Percentiles rank a stretch among this genome's conserved stretches.
These are phyloP conservation scores for Oligia latruncula DNA, from an alignment of 2,888 invertebrate genomes.

Conservation along the genomic window DNA sequence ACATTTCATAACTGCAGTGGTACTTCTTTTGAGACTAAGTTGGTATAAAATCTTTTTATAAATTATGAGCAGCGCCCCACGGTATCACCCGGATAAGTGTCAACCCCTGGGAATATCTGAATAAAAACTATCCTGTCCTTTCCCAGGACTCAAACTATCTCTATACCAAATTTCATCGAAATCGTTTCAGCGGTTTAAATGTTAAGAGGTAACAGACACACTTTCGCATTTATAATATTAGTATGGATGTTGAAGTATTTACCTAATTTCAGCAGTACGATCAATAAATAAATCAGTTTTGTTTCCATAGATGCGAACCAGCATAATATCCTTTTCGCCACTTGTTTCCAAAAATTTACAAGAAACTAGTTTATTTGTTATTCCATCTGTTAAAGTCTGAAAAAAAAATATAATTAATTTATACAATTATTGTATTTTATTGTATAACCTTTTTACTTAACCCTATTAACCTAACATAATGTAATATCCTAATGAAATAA, in stretches of 20 bases:
- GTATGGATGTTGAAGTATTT: slow-evolving; percentile 59
- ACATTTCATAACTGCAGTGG: background rate
- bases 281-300: slow-evolving; percentile 98
- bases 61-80: background rate
- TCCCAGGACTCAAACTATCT: no score
- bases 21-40: background rate
- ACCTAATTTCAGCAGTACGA: slow-evolving; percentile 94
- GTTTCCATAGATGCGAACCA: slow-evolving; percentile 97
- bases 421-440: background rate
- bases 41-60: background rate
- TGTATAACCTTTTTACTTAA: background rate
- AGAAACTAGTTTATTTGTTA: slow-evolving; percentile 97
- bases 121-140: no score
- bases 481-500: background rate
- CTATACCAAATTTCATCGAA: no score
- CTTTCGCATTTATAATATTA: no score
- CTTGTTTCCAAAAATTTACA: slow-evolving; percentile 88
- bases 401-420: background rate
- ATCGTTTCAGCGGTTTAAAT: no score
- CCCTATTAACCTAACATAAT: background rate
- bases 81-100: no score
- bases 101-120: no score
- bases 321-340: slow-evolving; percentile 91
- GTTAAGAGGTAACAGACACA: no score
- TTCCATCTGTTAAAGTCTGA: slow-evolving; percentile 97